Conservation (phyloP, 1,140 invertebrate genomes). For the Oedothorax gibbosus region DNA sequence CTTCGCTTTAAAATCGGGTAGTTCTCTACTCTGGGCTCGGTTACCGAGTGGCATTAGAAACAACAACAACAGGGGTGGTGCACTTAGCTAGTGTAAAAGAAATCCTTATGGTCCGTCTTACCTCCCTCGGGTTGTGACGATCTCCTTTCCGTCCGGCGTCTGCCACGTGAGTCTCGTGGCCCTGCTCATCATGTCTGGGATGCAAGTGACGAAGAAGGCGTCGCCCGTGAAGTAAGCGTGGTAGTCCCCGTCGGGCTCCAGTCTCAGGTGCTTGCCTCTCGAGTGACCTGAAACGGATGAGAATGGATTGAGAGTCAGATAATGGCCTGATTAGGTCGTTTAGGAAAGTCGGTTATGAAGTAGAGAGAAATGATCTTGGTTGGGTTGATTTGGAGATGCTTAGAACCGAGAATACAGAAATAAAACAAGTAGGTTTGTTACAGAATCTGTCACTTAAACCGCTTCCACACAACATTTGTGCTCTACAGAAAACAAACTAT, state of each 20-base stretch:
- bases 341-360: not conserved
- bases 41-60: no score
- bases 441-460: no score
- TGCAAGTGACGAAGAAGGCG: constrained; percentile 63
- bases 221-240: constrained; percentile 62
- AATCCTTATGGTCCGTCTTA: constrained; percentile 7
- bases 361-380: no score
- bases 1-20: no score
- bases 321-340: not conserved
- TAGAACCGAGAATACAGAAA: no score
- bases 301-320: not conserved
- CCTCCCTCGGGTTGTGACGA: constrained; percentile 61
- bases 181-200: constrained; percentile 39
- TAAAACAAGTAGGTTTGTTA: no score
- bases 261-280: not conserved
- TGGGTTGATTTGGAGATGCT: no score
- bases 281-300: not conserved
- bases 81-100: no score
- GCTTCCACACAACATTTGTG: no score
- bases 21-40: no score
- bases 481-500: no score
- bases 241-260: constrained; percentile 36
- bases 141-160: constrained; percentile 53
- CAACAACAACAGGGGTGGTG: no score
- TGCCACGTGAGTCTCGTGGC: constrained; percentile 62